phyloP scores from a whole-genome alignment of 1,140 invertebrate genomes.

The Muscidifurax raptorellus region DNA sequence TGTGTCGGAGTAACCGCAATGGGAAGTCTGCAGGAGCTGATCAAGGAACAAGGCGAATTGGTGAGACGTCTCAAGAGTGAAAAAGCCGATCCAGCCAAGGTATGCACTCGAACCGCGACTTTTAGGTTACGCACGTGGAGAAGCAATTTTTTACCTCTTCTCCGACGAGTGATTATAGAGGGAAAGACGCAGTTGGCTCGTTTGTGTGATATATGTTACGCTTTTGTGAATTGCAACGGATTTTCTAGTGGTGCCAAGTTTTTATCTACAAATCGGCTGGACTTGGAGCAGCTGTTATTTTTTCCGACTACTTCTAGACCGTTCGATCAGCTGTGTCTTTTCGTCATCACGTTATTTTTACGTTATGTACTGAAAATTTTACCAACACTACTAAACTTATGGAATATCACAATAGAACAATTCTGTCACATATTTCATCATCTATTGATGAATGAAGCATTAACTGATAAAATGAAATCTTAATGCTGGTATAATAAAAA shows the following conservation, averaged over 20 bases:
- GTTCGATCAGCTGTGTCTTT: too few relatives aligned
- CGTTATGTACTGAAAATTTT: too few relatives aligned
- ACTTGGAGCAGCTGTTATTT: too few relatives aligned
- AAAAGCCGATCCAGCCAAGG: constrained; percentile 85
- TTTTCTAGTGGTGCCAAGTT: too few relatives aligned
- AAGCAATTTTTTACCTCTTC: constrained; percentile 11
- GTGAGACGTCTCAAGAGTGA: constrained; percentile 88
- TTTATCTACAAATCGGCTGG: too few relatives aligned
- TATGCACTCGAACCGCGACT: constrained; percentile 64
- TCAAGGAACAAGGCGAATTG: constrained; percentile 87
- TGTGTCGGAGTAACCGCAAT: constrained; percentile 59
- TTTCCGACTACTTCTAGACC: too few relatives aligned
- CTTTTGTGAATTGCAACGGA: too few relatives aligned
- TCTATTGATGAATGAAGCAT: not conserved
- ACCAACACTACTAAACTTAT: too few relatives aligned
- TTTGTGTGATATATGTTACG: too few relatives aligned
- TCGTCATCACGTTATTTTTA: too few relatives aligned
- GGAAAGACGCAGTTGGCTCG: not conserved
- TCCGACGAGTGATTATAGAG: not conserved
- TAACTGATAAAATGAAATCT: too few relatives aligned
- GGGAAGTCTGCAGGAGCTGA: constrained; percentile 79
- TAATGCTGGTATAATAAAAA: too few relatives aligned
- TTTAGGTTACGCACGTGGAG: constrained; percentile 37
- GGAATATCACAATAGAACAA: constrained; percentile 12
- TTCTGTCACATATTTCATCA: constrained; percentile 25